phyloP scores from a whole-genome alignment of 2,113 vertebrate species.

The Noturus placidus region DNA sequence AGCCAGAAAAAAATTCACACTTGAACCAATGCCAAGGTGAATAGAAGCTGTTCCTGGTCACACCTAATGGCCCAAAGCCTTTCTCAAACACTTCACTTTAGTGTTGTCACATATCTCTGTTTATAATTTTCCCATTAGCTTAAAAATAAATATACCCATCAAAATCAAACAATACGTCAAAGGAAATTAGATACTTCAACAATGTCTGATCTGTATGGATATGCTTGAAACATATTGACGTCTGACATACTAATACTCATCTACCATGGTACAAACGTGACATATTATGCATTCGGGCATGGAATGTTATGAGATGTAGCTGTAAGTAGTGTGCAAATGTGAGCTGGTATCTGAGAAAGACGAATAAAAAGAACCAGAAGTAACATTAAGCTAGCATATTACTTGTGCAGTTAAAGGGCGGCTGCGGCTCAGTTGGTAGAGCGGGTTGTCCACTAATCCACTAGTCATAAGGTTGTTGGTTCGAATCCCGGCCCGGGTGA shows the following conservation, averaged over 20 bases:
- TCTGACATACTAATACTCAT: neutral
- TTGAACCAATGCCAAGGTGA: neutral
- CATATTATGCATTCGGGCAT: neutral
- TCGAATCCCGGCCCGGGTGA: too few relatives aligned
- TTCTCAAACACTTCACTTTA: neutral
- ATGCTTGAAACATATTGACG: neutral
- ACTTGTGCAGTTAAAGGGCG: neutral
- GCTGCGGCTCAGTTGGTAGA: too few relatives aligned
- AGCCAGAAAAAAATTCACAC: neutral
- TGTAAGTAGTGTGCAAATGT: neutral
- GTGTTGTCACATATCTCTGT: neutral
- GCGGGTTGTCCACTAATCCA: too few relatives aligned
- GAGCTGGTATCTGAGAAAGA: neutral
- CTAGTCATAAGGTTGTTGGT: too few relatives aligned
- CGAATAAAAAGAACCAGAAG: neutral
- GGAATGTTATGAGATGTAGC: neutral
- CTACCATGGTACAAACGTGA: neutral
- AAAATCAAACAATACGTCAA: neutral
- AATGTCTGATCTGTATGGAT: neutral
- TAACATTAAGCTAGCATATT: neutral
- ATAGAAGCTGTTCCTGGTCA: neutral
- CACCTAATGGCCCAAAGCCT: neutral
- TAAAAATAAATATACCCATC: neutral
- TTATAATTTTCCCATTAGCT: neutral
- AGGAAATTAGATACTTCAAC: neutral